Conservation (phyloP, 2,888 invertebrate genomes). For the Tetramorium bicarinatum region DNA sequence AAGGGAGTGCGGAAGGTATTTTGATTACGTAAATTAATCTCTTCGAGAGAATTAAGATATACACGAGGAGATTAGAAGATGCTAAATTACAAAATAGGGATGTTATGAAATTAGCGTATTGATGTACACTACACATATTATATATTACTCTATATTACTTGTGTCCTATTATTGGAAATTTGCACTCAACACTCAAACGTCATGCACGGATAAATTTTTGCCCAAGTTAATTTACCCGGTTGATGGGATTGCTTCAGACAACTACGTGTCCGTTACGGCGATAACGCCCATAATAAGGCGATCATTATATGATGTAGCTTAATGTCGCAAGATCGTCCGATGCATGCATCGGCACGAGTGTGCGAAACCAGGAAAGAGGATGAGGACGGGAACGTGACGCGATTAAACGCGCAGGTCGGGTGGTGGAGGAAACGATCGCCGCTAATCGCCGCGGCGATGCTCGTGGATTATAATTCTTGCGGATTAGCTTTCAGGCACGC, state of each 20-base stretch:
- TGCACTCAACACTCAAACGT: background rate
- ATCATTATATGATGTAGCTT: constrained; percentile 5
- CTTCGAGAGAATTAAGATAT: background rate
- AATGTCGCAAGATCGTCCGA: constrained; percentile 9
- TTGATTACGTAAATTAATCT: background rate
- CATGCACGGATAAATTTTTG: constrained; percentile 2
- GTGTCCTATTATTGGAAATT: background rate
- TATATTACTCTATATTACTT: background rate
- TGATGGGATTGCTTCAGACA: background rate
- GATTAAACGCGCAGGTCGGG: constrained; percentile 15
- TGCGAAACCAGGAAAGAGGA: constrained; percentile 12
- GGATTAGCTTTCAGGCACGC: constrained; percentile 18
- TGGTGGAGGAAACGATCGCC: constrained; percentile 43
- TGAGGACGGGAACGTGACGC: constrained; percentile 21
- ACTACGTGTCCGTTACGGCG: background rate
- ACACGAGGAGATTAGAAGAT: background rate
- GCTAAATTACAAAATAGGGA: background rate
- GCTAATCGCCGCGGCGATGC: constrained; percentile 41
- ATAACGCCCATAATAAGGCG: background rate
- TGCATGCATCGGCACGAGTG: constrained; percentile 12
- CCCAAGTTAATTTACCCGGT: background rate
- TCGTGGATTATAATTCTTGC: constrained; percentile 38
- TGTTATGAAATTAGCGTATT: background rate
- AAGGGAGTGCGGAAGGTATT: background rate
- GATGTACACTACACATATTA: background rate